Evolutionary conservation across 2,888 invertebrate genomes (phyloP), one percentile per base, ranked within the genome.

Genomic region (Cerastis leucographa): DNA sequence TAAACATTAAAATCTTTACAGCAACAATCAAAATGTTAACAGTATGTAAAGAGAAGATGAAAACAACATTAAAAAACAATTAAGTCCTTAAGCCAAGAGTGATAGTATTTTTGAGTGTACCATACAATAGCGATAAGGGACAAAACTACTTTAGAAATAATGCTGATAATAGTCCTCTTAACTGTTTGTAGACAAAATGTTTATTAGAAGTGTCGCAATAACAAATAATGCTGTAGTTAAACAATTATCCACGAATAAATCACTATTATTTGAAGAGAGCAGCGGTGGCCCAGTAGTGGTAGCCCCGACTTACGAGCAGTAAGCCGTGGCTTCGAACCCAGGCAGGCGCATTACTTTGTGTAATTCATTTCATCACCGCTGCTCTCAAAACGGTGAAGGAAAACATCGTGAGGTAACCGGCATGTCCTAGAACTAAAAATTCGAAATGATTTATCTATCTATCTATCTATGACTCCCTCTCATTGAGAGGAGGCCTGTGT

Each of bases 51-150:
- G 25, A 71, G 12, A 22, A 59, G 44, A n/a, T 19, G 19, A 67
- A 56, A 61, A 65, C 14, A 54, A 17, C 12, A 54, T 44, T 40
- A 25, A 80, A 66, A 62, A 69, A 64, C 54, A 11, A 78, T 29
- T n/a, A 49, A 22, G 49, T 42, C 9, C 22, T 9, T 35, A 65
- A 4, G n/a, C 6, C 14, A 22, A 0, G 6, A 44, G 17, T 71
- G 14, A n/a, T 14, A 64, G 11, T 1, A 62, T 14, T n/a, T 29
- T 61, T 44, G 0, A 54, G 14, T 17, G 17, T 46, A 49, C n/a
- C 42, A 25, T 42, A 64, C 64, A 29, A 40, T n/a, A 71, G 11
- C 0, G 14, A 8, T 64, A 54, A 1, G 42, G 2, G 8, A 35
- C 14, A 40, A 29, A 29, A 44, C 14, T n/a, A 59, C 4, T 19